These are phyloP conservation scores for Parus major DNA, from an alignment of 2,113 vertebrate species.

Conservation along the genomic window DNA sequence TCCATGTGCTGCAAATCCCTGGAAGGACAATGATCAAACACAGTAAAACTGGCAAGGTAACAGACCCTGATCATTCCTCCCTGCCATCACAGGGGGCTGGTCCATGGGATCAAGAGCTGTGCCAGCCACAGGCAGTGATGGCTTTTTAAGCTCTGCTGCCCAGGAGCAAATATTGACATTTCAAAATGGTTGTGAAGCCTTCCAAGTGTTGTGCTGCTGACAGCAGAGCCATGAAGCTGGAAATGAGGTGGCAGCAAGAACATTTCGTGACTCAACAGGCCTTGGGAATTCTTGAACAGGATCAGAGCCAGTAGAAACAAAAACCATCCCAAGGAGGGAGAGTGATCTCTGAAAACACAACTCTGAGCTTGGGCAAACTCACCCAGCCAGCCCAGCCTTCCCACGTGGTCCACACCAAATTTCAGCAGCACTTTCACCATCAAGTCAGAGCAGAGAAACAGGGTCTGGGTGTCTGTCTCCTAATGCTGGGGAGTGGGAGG, in stretches of 20 bases:
- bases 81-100: background rate
- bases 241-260: background rate
- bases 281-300: background rate
- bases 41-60: background rate
- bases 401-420: fast-evolving
- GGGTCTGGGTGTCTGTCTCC: background rate
- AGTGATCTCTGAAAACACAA: background rate
- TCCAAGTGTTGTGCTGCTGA: background rate
- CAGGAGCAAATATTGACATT: background rate
- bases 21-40: background rate
- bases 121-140: background rate
- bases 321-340: background rate
- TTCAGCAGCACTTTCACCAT: background rate
- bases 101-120: background rate
- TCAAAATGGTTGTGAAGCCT: background rate
- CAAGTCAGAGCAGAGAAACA: background rate
- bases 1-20: background rate
- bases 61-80: background rate
- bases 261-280: background rate
- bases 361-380: background rate
- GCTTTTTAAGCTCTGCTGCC: background rate
- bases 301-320: background rate
- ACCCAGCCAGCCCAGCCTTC: background rate
- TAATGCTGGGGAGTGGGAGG: background rate
- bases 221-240: background rate